phyloP scores from a whole-genome alignment of 2,797 vertebrate species.

The Manis pentadactyla region DNA sequence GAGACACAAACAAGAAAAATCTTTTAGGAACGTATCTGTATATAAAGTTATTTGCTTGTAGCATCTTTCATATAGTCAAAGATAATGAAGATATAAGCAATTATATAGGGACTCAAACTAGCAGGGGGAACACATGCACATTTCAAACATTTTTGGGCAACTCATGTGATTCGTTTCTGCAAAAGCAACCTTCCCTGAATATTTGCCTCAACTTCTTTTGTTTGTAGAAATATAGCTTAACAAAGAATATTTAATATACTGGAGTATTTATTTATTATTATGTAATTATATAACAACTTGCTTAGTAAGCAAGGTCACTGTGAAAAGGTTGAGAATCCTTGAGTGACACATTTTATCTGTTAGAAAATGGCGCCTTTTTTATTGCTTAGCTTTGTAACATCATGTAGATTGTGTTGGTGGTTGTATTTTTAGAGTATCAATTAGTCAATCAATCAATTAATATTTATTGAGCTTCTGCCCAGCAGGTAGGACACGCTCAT shows the following conservation, averaged over 20 bases:
- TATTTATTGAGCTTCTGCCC: slow-evolving; percentile 30
- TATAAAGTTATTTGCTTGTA: background rate
- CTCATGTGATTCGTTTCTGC: background rate
- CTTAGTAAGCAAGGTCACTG: background rate
- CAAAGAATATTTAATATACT: background rate
- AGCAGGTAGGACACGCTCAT: slow-evolving; percentile 14
- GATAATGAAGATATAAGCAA: background rate
- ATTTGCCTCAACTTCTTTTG: background rate
- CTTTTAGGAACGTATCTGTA: background rate
- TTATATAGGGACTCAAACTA: background rate
- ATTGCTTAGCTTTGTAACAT: background rate
- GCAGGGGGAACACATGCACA: too few species aligned
- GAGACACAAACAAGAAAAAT: background rate
- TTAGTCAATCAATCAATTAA: slow-evolving; percentile 60
- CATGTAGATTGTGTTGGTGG: background rate
- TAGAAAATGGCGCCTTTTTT: slow-evolving; percentile 6
- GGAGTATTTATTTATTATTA: background rate
- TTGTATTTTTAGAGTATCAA: slow-evolving; percentile 63
- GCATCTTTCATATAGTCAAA: background rate
- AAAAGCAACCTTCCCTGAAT: background rate
- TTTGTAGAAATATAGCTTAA: background rate
- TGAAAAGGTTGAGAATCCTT: background rate
- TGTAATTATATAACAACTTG: background rate
- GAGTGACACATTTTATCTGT: background rate
- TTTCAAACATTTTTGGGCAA: background rate